Conservation (phyloP, 92 coral and sea anemone species). For the Phenganax marumi region DNA sequence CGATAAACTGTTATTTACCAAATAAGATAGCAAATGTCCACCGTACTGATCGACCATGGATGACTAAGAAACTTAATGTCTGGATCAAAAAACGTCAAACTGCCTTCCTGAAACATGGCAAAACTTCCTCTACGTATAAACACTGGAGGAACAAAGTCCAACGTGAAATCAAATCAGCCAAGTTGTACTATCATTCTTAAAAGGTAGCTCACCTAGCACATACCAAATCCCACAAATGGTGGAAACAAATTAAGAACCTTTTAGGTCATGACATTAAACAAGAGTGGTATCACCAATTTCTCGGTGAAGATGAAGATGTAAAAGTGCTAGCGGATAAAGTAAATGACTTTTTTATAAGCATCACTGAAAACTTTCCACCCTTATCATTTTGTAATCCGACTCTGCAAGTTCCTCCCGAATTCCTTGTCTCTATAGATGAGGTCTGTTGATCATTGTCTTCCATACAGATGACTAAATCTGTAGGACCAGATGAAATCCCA, state of each 20-base stretch:
- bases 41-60: constrained; percentile 46
- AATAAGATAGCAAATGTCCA: constrained; percentile 24
- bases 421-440: constrained; percentile 41
- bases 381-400: constrained; percentile 19
- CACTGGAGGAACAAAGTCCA: constrained; percentile 42
- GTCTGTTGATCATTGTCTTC: constrained; percentile 42
- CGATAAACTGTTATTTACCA: constrained; percentile 31
- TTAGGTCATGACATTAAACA: constrained; percentile 48
- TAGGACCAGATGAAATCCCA: constrained; percentile 52
- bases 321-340: constrained; percentile 23
- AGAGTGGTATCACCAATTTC: constrained; percentile 53
- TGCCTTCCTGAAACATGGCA: constrained; percentile 36
- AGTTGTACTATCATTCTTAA: not conserved
- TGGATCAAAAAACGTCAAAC: constrained; percentile 23
- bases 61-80: constrained; percentile 30
- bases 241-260: constrained; percentile 49
- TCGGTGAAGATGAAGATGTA: not conserved
- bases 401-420: constrained; percentile 36
- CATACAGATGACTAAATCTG: constrained; percentile 43
- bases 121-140: constrained; percentile 27
- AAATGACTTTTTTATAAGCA: constrained; percentile 41
- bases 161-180: constrained; percentile 20
- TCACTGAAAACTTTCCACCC: constrained; percentile 31
- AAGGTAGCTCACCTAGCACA: not conserved
- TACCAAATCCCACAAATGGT: constrained; percentile 39